A percentile compares a stretch with the other conserved stretches of the same genome.
Evolutionary conservation across 2,113 vertebrate genomes (phyloP).

Genomic region (Tympanuchus pallidicinctus): DNA sequence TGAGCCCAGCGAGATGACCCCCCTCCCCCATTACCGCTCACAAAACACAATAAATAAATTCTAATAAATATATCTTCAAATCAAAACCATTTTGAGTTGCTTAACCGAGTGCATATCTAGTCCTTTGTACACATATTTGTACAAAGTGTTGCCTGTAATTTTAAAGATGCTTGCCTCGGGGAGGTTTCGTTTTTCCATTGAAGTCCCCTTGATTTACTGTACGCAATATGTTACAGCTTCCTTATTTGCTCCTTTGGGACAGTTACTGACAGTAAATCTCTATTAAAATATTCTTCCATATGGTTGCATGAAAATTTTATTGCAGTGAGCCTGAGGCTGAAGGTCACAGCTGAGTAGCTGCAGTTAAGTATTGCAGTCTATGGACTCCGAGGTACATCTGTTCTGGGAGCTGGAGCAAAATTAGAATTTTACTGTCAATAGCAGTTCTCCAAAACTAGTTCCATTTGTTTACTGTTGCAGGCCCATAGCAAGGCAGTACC

Average conservation of each 20-base stretch:
- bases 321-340: conserved; percentile 92
- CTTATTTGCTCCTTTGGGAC: conserved; percentile 92
- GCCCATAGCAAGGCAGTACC: conserved; percentile 42
- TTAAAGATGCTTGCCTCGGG: conserved; percentile 87
- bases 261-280: conserved; percentile 96
- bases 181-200: conserved; percentile 86
- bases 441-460: conserved; percentile 83
- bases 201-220: conserved; percentile 92
- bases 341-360: conserved; percentile 91
- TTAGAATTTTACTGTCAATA: conserved; percentile 90
- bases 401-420: conserved; percentile 87
- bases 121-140: conserved; percentile 90
- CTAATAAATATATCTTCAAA: conserved; percentile 83
- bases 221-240: conserved; percentile 93
- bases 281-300: conserved; percentile 98
- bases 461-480: conserved; percentile 79
- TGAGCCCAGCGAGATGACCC: background rate
- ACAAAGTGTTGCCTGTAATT: conserved; percentile 90
- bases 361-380: conserved; percentile 90
- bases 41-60: conserved; percentile 79
- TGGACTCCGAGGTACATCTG: conserved; percentile 89
- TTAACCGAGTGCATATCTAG: conserved; percentile 82
- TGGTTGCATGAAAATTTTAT: conserved; percentile 99
- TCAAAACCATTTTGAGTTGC: conserved; percentile 79
- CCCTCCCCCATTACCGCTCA: conserved; percentile 26